Conservation (phyloP, 2,113 vertebrate genomes). For the Microtus montanus region DNA sequence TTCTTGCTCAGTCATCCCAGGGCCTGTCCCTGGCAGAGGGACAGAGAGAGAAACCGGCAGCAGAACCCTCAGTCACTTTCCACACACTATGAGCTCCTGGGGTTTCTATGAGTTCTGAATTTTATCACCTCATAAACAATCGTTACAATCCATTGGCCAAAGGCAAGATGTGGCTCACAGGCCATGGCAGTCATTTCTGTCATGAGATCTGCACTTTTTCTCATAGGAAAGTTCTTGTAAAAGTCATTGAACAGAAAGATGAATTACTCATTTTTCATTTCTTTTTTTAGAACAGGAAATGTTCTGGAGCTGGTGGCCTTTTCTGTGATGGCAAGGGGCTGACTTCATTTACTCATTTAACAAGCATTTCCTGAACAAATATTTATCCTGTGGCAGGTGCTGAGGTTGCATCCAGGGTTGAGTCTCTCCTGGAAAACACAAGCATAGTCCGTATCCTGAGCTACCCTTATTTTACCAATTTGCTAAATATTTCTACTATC, state of each 20-base stretch:
- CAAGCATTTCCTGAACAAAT: slow-evolving; percentile 47
- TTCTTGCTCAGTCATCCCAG: background rate
- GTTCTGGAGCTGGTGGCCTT: slow-evolving; percentile 46
- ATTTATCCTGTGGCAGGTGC: slow-evolving; percentile 64
- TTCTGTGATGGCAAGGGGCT: slow-evolving; percentile 43
- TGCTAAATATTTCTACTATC: background rate
- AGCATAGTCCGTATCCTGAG: background rate
- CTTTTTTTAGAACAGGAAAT: slow-evolving; percentile 39
- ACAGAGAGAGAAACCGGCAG: no score
- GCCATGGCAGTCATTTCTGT: background rate
- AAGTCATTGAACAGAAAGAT: slow-evolving; percentile 27
- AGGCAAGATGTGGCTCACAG: background rate
- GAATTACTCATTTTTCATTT: slow-evolving; percentile 50
- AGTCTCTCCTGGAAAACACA: slow-evolving; percentile 18
- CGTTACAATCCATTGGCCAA: background rate
- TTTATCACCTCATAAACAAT: background rate
- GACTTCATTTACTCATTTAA: slow-evolving; percentile 38
- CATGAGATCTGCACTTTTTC: background rate
- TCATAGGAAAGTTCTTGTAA: slow-evolving; percentile 11
- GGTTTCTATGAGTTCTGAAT: background rate
- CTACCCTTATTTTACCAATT: background rate
- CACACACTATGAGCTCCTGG: accelerated
- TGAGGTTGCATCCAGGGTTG: background rate
- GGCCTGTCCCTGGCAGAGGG: background rate
- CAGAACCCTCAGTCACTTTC: background rate